phyloP scores from a whole-genome alignment of 2,113 vertebrate species.

The Elephas maximus region DNA sequence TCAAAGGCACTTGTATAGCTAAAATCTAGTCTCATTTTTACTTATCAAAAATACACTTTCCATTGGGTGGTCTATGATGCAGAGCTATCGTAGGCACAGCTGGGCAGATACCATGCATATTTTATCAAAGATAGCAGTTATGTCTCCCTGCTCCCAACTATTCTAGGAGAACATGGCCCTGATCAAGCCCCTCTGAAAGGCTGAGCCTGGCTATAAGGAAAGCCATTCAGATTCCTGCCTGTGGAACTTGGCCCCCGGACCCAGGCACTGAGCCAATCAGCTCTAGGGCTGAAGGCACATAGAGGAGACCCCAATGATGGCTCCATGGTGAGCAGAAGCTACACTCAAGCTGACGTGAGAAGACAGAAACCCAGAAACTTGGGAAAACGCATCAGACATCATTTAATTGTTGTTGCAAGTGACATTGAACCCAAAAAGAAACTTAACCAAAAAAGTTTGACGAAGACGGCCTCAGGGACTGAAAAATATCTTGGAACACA shows the following conservation, averaged over 20 bases:
- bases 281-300: neutral
- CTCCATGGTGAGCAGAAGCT: neutral
- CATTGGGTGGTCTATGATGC: neutral
- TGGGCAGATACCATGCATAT: neutral
- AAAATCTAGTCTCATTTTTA: constrained; percentile 1
- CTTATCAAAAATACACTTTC: constrained; percentile 32
- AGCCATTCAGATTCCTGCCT: neutral
- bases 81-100: neutral
- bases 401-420: neutral
- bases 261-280: neutral
- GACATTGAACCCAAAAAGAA: neutral
- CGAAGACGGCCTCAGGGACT: neutral
- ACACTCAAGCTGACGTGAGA: accelerated
- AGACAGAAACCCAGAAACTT: neutral
- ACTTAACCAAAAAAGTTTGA: neutral
- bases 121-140: neutral
- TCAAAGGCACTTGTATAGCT: neutral
- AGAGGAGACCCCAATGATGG: neutral
- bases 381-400: neutral
- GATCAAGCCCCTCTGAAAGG: neutral
- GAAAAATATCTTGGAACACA: neutral
- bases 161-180: neutral
- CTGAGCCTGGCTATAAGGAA: neutral
- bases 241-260: neutral
- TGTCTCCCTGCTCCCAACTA: neutral